These are phyloP conservation scores for Upupa epops DNA, from an alignment of 2,113 vertebrate species.

Conservation along the genomic window DNA sequence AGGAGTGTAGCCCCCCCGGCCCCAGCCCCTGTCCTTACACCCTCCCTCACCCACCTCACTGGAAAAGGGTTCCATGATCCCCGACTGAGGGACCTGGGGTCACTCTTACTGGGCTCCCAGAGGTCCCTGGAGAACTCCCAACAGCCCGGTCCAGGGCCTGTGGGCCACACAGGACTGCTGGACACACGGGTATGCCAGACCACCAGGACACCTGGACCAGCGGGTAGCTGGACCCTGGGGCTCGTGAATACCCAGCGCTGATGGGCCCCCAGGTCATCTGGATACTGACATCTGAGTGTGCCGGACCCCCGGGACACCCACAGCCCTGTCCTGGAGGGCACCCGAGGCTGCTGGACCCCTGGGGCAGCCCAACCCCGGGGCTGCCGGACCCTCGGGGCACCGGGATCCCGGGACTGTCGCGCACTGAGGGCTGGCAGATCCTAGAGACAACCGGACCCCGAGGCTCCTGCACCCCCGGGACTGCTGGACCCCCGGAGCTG, in stretches of 20 bases:
- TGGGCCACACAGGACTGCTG: background rate
- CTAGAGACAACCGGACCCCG: background rate
- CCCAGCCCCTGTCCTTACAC: background rate
- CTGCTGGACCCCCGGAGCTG: background rate
- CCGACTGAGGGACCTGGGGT: background rate
- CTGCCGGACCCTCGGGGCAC: background rate
- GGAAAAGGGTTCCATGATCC: too few species aligned
- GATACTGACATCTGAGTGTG: background rate
- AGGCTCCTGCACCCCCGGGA: background rate
- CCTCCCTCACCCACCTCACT: too few species aligned
- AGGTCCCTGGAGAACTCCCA: background rate
- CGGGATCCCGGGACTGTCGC: background rate
- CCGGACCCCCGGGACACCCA: too few species aligned
- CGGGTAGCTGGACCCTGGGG: background rate
- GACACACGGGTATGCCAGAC: background rate
- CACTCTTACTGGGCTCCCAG: background rate
- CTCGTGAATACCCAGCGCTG: background rate
- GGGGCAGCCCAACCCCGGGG: background rate
- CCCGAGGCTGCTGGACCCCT: background rate
- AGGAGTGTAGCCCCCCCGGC: background rate
- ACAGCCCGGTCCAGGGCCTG: background rate
- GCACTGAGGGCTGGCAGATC: background rate
- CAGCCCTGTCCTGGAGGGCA: background rate
- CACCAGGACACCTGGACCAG: background rate
- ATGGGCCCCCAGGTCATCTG: background rate